A percentile compares a stretch with the other conserved stretches of the same genome.
phyloP scores from a whole-genome alignment of 2,113 vertebrate genomes.

The Periophthalmodon schlosseri region DNA sequence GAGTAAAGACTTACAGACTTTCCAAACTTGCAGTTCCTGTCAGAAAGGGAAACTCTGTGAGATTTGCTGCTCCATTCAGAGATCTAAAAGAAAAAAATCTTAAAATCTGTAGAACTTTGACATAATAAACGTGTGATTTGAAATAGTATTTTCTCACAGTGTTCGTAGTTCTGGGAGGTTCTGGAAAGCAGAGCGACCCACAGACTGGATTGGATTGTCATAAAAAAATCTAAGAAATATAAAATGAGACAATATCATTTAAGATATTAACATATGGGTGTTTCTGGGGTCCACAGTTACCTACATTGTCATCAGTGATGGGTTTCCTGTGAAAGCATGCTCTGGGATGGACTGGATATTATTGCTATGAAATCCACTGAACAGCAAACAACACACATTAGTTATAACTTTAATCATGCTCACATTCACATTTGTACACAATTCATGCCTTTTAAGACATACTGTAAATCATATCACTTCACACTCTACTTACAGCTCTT shows the following conservation, averaged over 20 bases:
- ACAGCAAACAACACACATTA: not conserved
- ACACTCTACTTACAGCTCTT: slow-evolving; percentile 86
- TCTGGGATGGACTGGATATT: slow-evolving; percentile 91
- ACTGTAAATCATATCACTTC: not conserved
- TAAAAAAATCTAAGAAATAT: slow-evolving; percentile 85
- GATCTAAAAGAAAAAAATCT: slow-evolving; percentile 75
- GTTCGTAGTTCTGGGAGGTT: slow-evolving; percentile 85
- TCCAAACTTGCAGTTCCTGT: slow-evolving; percentile 89
- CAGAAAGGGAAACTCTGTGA: slow-evolving; percentile 91
- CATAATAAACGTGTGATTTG: not conserved
- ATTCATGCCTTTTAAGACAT: not conserved
- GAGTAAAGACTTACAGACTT: slow-evolving; percentile 85
- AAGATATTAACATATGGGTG: not conserved
- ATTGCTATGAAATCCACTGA: slow-evolving; percentile 92
- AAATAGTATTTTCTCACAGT: slow-evolving; percentile 58
- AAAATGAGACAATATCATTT: slow-evolving; percentile 3
- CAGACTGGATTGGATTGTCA: slow-evolving; percentile 91
- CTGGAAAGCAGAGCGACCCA: slow-evolving; percentile 89
- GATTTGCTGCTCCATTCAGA: slow-evolving; percentile 90
- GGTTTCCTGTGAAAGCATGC: slow-evolving; percentile 88
- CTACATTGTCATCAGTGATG: slow-evolving; percentile 90
- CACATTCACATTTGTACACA: slow-evolving; percentile 7
- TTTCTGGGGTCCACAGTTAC: slow-evolving; percentile 46
- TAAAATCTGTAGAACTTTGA: not conserved
- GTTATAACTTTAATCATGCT: not conserved